These are phyloP conservation scores for Acanthosoma haemorrhoidale DNA, from an alignment of 2,888 invertebrate genomes.

Conservation along the genomic window DNA sequence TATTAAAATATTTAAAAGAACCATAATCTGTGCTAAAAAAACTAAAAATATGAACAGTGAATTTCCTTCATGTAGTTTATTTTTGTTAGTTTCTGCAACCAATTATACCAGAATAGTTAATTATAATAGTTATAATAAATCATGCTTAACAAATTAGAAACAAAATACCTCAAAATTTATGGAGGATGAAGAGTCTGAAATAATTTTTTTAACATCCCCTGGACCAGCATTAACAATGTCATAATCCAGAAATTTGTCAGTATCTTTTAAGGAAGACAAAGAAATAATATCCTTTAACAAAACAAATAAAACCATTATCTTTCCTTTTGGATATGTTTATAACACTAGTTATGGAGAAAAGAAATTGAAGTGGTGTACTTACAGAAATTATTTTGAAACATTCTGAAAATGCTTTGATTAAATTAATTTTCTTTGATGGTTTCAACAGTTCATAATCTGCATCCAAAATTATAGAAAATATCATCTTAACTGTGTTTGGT, in stretches of 20 bases:
- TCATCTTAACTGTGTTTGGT: slow-evolving; percentile 52
- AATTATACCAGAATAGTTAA: no score
- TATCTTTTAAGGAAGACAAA: slow-evolving; percentile 48
- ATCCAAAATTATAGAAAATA: slow-evolving; percentile 64
- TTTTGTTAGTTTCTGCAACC: no score
- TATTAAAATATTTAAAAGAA: no score
- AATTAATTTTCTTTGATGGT: slow-evolving; percentile 9
- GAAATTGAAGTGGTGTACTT: no score
- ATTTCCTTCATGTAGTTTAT: no score
- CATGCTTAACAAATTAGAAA: no score
- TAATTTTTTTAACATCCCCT: slow-evolving; percentile 50
- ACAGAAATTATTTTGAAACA: slow-evolving; percentile 65
- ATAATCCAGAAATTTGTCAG: slow-evolving; percentile 48
- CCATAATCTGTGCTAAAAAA: no score
- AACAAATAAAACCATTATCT: not conserved
- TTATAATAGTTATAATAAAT: no score
- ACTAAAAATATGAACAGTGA: no score
- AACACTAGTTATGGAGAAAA: no score
- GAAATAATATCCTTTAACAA: slow-evolving; percentile 49
- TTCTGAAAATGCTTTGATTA: slow-evolving; percentile 61
- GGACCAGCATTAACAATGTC: slow-evolving; percentile 52
- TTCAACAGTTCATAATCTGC: slow-evolving; percentile 49
- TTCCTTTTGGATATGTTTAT: not conserved
- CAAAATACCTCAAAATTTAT: slow-evolving; percentile 52
- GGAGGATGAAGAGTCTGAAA: slow-evolving; percentile 48